Base-by-base conservation (phyloP, 2,113 vertebrate species). In the Rhinopomastus cyanomelas region DNA sequence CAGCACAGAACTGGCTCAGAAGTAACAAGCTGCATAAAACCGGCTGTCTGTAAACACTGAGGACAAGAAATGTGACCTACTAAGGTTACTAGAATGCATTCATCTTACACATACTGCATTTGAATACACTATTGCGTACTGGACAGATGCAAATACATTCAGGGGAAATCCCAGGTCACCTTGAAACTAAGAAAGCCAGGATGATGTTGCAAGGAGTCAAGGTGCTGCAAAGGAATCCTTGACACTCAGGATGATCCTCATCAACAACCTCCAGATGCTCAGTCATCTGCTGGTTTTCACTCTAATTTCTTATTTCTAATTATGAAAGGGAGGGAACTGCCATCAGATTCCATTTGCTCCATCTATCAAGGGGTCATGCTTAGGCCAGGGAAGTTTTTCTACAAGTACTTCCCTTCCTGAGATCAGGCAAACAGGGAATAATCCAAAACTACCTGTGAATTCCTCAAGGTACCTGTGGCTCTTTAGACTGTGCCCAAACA, bases 141-240 rank as follows among this genome's bases (percentile, higher is more conserved):
- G 68, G 65, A 88, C 34, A 85, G 76, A 64, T 84, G 72, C 62
- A 91, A 81, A n/a, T 94, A 88, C 93, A 95, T 91, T 94, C 96
- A 95, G 84, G 91, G 59, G 46, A 91, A 87, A 65, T 36, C 77
- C 83, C 78, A 73, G 88, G 66, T 59, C 75, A 76, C 34, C 29
- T 59, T 57, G 73, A 68, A 79, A 76, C 20, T 52, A 37, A 71
- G 34, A 71, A 84, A 89, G 84, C 51, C 62, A 73, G 74, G 67
- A 72, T 16, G 51, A 62, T 32, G 65, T 34, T 9, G 3, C 52
- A 86, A 64, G 30, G 61, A 89, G 82, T 85, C 72, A 87, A 77
- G 62, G 4, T 49, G 69, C 49, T 68, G 55, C 30, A 46, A 76
- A 91, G 80, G 87, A 92, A 90, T 14, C 77, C 55, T 69, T 77